phyloP scores from a whole-genome alignment of 1,140 invertebrate genomes.

The Panagrolaimus sp. region DNA sequence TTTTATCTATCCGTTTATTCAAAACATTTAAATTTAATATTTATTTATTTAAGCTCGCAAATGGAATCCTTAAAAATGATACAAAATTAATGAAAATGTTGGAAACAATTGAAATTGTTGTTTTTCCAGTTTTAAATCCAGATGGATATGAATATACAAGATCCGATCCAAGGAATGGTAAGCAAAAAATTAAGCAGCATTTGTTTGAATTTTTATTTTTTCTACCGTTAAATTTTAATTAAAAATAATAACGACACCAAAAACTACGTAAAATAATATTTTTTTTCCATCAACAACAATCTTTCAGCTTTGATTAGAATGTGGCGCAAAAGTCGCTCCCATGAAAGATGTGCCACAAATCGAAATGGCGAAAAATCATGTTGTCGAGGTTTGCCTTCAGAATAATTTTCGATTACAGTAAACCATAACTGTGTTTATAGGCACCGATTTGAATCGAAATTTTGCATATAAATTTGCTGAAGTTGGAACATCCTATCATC shows the following conservation, averaged over 20 bases:
- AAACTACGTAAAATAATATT: no score
- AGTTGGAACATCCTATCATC: constrained; percentile 56
- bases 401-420: no score
- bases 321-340: constrained; percentile 55
- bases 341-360: constrained; percentile 45
- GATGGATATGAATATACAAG: constrained; percentile 63
- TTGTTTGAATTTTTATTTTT: no score
- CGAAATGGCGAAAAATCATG: constrained; percentile 50
- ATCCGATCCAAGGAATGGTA: constrained; percentile 54
- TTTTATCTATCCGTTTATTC: neutral
- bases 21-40: constrained; percentile 9
- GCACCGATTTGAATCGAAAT: constrained; percentile 57
- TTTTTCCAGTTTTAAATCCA: constrained; percentile 70
- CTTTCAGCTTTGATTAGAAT: constrained; percentile 18
- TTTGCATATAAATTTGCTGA: constrained; percentile 49
- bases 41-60: constrained; percentile 32
- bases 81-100: constrained; percentile 55
- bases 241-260: no score
- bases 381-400: constrained; percentile 17
- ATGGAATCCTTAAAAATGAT: constrained; percentile 49
- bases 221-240: no score
- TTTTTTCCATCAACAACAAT: no score
- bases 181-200: no score
- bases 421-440: constrained; percentile 17
- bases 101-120: constrained; percentile 63